Base-by-base conservation (phyloP, 1,140 invertebrate genomes). In the Brachystomella parvula region DNA sequence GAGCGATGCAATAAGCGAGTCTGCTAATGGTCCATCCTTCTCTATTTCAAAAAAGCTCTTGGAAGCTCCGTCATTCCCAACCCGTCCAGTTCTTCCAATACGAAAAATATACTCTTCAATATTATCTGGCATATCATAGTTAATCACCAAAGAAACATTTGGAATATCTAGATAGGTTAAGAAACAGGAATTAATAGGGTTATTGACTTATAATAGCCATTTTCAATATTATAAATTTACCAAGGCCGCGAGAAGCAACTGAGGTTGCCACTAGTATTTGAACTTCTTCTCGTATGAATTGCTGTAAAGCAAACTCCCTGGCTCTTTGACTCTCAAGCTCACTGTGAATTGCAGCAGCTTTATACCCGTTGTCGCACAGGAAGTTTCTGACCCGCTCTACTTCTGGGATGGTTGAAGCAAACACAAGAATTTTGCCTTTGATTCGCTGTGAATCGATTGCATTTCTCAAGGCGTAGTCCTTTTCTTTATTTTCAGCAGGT, bases 81-180 rank as follows among this genome's bases (percentile, higher is more conserved):
- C 89, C 39, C 94, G 84, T 1, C 94, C 95, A 24, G 94, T 98
- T 73, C 94, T 81, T 1, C 95, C 95, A 75, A 97, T 96, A 53
- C 94, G 82, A 79, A 98, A 94, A 3, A 96, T 92, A 76, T 98
- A 98, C 65, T 95, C 92, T 67, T 95, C 92, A 66, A 96, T 89
- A 28, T 81, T 81, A 62, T 86, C 86, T 0, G 94, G 94, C 69
- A 97, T 75, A 77, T 97, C 94, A 75, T 87, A 97, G 76, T 97
- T 97, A 2, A 98, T 86, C 0, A 97, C 94, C 74, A 92, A 88
- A 59, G 85, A 82, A 0, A 95, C 88, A 62, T 87, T 85, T 57
- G 85, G 86, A 53, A 94, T 92, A 77, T 94, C 90, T 77, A 24
- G 12, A 32, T 3, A 15, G 28, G 19, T 49, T 31, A 15, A 19